These are phyloP conservation scores for Coenonympha glycerion DNA, from an alignment of 2,888 invertebrate species.

Conservation along the genomic window DNA sequence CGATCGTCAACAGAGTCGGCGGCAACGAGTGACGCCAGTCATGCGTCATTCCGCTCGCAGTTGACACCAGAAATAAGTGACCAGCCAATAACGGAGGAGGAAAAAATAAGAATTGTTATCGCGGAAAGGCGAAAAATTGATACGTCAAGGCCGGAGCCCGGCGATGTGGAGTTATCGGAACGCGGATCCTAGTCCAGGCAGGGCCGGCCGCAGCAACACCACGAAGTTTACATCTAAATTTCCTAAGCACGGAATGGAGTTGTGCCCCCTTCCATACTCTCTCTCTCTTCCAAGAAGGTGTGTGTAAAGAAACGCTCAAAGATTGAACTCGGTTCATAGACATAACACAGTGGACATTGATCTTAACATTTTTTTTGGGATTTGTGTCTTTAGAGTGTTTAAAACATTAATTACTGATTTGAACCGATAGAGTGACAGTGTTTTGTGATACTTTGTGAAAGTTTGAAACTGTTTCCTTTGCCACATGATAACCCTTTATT, in stretches of 20 bases:
- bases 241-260: constrained; percentile 29
- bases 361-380: constrained; percentile 16
- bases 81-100: constrained; percentile 57
- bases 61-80: constrained; percentile 42
- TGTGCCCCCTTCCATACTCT: constrained; percentile 31
- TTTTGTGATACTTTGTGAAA: constrained; percentile 19
- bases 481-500: constrained; percentile 26
- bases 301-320: constrained; percentile 50
- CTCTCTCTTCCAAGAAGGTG: constrained; percentile 40
- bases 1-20: constrained; percentile 54
- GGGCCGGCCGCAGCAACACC: constrained; percentile 72
- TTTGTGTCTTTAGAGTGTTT: constrained; percentile 31
- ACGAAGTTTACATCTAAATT: constrained; percentile 70
- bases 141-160: constrained; percentile 52
- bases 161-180: constrained; percentile 63
- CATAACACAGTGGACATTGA: constrained; percentile 41
- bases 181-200: constrained; percentile 72
- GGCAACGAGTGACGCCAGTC: constrained; percentile 44
- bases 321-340: constrained; percentile 62
- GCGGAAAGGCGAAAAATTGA: constrained; percentile 78
- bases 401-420: constrained; percentile 42
- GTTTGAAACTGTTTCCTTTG: constrained; percentile 26
- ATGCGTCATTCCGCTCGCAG: constrained; percentile 40
- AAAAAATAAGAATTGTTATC: constrained; percentile 78
- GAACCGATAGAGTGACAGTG: constrained; percentile 39